A percentile compares a stretch with the other conserved stretches of the same genome.
phyloP scores from a whole-genome alignment of 2,113 vertebrate genomes.

The Baryphthengus martii region DNA sequence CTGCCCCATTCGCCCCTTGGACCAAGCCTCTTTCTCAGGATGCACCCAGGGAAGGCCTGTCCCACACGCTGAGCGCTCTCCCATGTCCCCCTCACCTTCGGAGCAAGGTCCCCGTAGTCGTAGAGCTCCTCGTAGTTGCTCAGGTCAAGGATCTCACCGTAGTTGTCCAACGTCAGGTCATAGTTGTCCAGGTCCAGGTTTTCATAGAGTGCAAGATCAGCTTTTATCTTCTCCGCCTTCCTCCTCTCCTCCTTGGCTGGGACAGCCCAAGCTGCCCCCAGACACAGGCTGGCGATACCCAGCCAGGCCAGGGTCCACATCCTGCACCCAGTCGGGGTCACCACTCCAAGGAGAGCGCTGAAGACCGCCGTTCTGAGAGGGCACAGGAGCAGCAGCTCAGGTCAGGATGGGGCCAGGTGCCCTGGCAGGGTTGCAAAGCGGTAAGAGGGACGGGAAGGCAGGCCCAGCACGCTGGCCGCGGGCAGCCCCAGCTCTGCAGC shows the following conservation, averaged over 20 bases:
- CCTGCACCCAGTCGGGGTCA: neutral
- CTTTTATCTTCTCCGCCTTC: neutral
- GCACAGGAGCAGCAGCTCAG: neutral
- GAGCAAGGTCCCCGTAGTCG: slow-evolving; percentile 68
- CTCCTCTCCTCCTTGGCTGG: neutral
- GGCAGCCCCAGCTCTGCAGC: neutral
- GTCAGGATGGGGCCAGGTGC: neutral
- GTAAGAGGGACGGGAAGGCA: neutral
- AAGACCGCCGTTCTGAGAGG: accelerated
- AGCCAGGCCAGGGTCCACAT: slow-evolving; percentile 44
- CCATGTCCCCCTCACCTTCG: slow-evolving; percentile 52
- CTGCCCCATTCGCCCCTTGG: neutral
- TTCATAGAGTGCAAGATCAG: neutral
- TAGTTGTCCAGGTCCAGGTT: slow-evolving; percentile 57
- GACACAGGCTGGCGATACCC: slow-evolving; percentile 18
- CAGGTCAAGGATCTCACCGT: slow-evolving; percentile 66
- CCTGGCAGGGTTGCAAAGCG: accelerated
- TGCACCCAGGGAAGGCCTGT: neutral
- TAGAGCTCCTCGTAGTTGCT: slow-evolving; percentile 72
- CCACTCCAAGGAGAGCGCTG: accelerated
- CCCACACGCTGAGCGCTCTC: accelerated
- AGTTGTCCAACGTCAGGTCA: slow-evolving; percentile 50
- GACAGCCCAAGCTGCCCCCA: neutral
- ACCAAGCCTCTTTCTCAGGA: accelerated
- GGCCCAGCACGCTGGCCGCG: accelerated